Conservation (phyloP, 1,140 invertebrate species). For the Berghia stephanieae region DNA sequence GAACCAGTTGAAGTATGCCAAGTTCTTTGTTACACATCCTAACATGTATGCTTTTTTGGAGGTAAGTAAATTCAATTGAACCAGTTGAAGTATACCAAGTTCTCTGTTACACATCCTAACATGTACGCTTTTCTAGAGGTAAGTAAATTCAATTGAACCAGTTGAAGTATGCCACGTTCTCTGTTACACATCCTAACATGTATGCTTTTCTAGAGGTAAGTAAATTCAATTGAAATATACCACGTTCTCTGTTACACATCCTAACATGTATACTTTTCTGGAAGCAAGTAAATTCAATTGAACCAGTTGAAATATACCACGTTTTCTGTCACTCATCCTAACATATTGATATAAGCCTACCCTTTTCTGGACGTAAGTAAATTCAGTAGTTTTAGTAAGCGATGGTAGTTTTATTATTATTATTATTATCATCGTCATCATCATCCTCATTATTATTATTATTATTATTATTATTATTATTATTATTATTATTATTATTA, state of each 20-base stretch:
- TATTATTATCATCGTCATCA: not conserved
- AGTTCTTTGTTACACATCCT: no score
- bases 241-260: slow-evolving; percentile 47
- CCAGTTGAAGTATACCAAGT: slow-evolving; percentile 37
- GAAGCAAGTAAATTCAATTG: slow-evolving; percentile 16
- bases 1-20: no score
- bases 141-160: no score
- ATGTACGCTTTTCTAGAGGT: slow-evolving; percentile 42
- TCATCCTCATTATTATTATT: not conserved
- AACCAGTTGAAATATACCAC: no score
- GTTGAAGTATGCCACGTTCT: no score
- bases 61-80: no score
- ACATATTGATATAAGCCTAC: no score
- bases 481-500: not conserved
- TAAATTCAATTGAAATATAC: slow-evolving; percentile 41
- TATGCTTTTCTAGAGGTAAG: no score
- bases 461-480: not conserved
- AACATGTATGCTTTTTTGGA: no score
- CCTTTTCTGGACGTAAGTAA: no score
- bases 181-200: no score
- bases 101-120: slow-evolving; percentile 44
- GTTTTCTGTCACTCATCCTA: not conserved
- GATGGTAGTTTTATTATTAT: no score
- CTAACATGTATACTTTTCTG: slow-evolving; percentile 46
- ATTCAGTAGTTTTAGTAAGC: not conserved